Evolutionary conservation across 2,113 vertebrate genomes (phyloP), one percentile per base, ranked within the genome.

Genomic region (Fukomys damarensis): DNA sequence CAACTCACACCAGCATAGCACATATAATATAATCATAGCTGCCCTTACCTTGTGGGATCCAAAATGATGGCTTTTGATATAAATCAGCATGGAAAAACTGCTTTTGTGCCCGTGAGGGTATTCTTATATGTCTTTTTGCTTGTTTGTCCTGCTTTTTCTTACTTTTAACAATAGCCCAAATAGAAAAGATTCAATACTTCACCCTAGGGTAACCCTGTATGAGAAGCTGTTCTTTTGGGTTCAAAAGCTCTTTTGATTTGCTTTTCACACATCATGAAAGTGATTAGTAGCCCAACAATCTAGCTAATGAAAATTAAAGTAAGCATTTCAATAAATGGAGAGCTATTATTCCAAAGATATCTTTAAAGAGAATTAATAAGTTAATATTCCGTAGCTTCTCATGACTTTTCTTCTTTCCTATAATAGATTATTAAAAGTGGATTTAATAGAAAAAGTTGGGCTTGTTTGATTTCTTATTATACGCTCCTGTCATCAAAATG

Each of bases 391-490:
- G 5, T 43, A 58, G 13, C 4, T 82, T 92, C 30, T 72, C 85
- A 43, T 4, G 9, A 12, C 0, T 88, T 91, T 88, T 13, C 26
- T 61, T 74, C n/a, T 88, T 81, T 88, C 28, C 87, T 76, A 38
- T 58, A 81, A 63, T 66, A 84, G 12, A 85, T 56, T 82, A 91
- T 89, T 80, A 80, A 68, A 94, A 93, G 7, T 6, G 68, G 2
- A 66, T 82, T 59, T 81, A n/a, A 5, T 38, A 72, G 89, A n/a
- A 89, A 90, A 91, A 59, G 10, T 56, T 80, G 89, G 14, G 5
- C 19, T 88, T 84, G 68, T 30, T 83, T 54, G 32, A 74, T 86
- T 66, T 89, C 28, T 89, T 92, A 95, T 89, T 93, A 74, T 83
- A 86, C 59, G 4, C 32, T 91, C 7, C 59, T 86, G 10, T 76